Evolutionary conservation across 2,797 vertebrate genomes (phyloP), one percentile per base, ranked within the genome.

Genomic region (Pipistrellus pygmaeus): DNA sequence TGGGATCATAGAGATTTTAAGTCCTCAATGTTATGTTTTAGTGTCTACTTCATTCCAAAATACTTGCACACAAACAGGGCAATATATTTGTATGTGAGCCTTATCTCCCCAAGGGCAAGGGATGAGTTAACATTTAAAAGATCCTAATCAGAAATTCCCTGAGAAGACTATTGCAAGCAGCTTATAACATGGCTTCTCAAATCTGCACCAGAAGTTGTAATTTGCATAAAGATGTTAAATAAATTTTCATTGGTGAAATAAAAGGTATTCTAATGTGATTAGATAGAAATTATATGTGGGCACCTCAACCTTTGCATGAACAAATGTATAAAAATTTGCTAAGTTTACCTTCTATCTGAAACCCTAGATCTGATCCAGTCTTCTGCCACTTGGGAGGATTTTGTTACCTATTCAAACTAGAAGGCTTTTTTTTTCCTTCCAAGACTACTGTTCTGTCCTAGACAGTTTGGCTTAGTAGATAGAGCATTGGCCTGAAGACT

Each of bases 211-310:
- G 68, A 89, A 86, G 38, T 69, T 82, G 1, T 76, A 72, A 87
- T 76, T 75, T 80, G 25, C 20, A 62, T 76, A 72, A 91, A 85
- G 6, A 68, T 51, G 20, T 55, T 68, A 89, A 9, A 64, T 64
- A 87, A 46, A 30, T 80, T 80, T 76, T 88, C 73, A 90, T 1
- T 83, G 48, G 23, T 91, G 14, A 94, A 77, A 85, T 55, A 88
- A 90, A 13, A 44, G 7, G 14, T 88, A 30, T 17, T 66, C 32
- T 64, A 71, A 48, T 27, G 17, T 23, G 55, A 8, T 85, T 73
- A 92, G 32, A 81, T 76, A 57, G 35, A 89, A 91, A 83, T 12
- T 51, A 12, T 27, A 35, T 4, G 7, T 5, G 82, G 41, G n/a
- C 35, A 85, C 38, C 18, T 85, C 80, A 82, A 27, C 20, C 44